These are phyloP conservation scores for Hylaeus anthracinus DNA, from an alignment of 1,140 invertebrate species.

Conservation along the genomic window DNA sequence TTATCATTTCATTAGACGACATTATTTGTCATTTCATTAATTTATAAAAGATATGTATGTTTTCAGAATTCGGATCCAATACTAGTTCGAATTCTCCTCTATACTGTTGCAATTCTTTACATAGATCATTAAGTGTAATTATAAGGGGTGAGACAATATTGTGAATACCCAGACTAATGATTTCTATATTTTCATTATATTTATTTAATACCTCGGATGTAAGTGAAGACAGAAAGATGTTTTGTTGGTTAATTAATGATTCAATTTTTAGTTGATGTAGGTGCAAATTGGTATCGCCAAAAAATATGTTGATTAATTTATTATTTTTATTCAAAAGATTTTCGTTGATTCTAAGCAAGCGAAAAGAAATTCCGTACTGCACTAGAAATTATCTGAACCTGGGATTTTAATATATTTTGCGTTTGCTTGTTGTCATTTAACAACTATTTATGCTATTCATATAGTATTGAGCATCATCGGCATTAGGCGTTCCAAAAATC, in stretches of 20 bases:
- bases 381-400: slow-evolving; percentile 6
- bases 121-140: background rate
- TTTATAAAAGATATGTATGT: background rate
- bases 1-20: background rate
- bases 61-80: background rate
- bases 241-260: background rate
- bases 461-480: slow-evolving; percentile 5
- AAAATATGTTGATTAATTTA: slow-evolving; percentile 1
- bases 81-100: background rate
- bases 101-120: background rate
- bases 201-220: background rate
- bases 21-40: background rate
- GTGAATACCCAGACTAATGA: background rate
- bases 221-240: background rate
- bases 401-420: background rate
- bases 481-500: background rate
- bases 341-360: background rate
- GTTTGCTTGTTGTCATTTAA: background rate
- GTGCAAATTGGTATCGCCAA: background rate
- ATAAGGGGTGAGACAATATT: background rate
- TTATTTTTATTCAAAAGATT: background rate
- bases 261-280: background rate
- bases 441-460: slow-evolving; percentile 4
- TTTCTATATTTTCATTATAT: background rate
- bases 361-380: background rate